These are phyloP conservation scores for Coracopsis vasa DNA, from an alignment of 2,113 vertebrate genomes.

Conservation along the genomic window DNA sequence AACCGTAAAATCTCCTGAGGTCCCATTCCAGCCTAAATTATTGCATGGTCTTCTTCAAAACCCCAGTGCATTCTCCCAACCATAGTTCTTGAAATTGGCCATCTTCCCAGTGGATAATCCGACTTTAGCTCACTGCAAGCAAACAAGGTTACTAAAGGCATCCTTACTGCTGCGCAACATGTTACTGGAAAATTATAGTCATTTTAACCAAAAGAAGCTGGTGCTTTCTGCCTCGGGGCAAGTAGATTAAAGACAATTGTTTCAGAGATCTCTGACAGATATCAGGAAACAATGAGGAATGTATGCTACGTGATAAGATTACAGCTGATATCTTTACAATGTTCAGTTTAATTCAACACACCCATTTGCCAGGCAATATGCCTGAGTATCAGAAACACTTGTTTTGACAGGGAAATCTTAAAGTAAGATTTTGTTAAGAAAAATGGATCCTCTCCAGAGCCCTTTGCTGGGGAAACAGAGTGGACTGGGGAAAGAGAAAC, in stretches of 20 bases:
- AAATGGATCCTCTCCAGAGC: background rate
- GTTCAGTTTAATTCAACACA: background rate
- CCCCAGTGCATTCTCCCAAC: background rate
- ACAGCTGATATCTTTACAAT: background rate
- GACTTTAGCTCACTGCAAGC: background rate
- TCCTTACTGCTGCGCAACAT: background rate
- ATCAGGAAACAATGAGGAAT: background rate
- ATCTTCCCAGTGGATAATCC: background rate
- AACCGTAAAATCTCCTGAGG: background rate
- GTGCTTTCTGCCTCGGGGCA: background rate
- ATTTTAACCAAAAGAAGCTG: background rate
- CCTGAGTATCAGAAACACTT: background rate
- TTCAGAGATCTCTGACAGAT: background rate
- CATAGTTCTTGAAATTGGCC: background rate
- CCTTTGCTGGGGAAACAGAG: background rate
- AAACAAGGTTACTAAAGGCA: background rate
- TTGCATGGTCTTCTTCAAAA: background rate
- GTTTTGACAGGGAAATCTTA: background rate
- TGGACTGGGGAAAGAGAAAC: background rate
- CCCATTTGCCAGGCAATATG: background rate
- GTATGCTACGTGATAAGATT: background rate
- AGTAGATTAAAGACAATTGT: background rate
- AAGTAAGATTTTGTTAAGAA: background rate
- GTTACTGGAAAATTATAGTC: background rate
- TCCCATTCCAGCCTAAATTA: background rate